Evolutionary conservation across 2,888 invertebrate species (phyloP).

Genomic region (Apamea epomidion): DNA sequence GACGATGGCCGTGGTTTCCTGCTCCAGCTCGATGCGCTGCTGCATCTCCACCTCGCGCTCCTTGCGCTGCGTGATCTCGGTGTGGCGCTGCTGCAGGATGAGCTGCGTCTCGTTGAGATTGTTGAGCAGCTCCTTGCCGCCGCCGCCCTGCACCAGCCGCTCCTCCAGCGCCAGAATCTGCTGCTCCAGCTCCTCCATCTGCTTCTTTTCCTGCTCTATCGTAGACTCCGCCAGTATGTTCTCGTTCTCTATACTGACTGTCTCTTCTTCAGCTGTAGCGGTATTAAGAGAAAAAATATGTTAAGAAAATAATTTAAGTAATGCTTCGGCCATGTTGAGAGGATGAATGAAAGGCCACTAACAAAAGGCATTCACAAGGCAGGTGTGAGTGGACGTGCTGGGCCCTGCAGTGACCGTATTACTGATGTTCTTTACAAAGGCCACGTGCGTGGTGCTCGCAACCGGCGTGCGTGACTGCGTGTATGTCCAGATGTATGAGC

Average conservation of each 20-base stretch:
- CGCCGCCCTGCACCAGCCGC: conserved; percentile 97
- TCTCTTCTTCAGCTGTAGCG: conserved; percentile 80
- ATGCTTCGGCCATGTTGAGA: not conserved
- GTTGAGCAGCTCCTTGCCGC: conserved; percentile 96
- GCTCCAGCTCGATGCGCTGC: conserved; percentile 97
- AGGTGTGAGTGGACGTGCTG: not conserved
- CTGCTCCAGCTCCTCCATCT: conserved; percentile 93
- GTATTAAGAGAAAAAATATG: not conserved
- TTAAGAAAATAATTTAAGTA: not conserved
- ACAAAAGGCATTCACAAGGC: not conserved
- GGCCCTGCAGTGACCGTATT: no score
- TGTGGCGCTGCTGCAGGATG: conserved; percentile 94
- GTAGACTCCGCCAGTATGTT: conserved; percentile 85
- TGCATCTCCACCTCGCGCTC: conserved; percentile 97
- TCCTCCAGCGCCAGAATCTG: conserved; percentile 97
- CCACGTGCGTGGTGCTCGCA: no score
- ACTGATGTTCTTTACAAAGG: no score
- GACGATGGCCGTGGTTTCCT: conserved; percentile 97
- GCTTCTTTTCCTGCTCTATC: conserved; percentile 93
- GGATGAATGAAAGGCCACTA: not conserved
- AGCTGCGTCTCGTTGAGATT: conserved; percentile 98
- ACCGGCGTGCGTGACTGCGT: no score
- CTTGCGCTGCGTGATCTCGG: conserved; percentile 97
- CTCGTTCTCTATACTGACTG: conserved; percentile 87
- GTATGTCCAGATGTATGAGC: no score